Conservation (phyloP, 2,113 vertebrate genomes). For the Alosa alosa region DNA sequence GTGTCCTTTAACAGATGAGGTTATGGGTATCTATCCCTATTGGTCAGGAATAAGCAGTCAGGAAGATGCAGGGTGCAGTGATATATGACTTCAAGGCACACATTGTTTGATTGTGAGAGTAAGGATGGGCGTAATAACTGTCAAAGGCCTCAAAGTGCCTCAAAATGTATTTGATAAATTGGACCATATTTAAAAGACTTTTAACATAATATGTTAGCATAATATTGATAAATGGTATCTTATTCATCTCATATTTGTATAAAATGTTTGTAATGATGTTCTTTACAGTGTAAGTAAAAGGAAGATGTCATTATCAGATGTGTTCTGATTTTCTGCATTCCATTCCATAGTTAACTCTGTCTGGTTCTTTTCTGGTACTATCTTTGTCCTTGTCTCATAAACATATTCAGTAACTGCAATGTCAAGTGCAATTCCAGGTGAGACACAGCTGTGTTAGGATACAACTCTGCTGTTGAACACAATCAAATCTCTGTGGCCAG, state of each 20-base stretch:
- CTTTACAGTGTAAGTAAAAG: neutral
- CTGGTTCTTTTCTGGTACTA: neutral
- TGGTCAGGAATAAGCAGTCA: no score
- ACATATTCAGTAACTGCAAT: neutral
- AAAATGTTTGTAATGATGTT: neutral
- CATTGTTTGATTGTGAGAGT: neutral
- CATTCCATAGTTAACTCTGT: neutral
- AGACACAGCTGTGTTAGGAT: neutral
- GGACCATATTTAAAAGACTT: neutral
- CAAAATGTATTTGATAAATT: neutral
- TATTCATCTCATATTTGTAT: neutral
- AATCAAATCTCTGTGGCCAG: neutral
- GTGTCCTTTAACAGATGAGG: neutral
- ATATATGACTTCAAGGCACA: neutral
- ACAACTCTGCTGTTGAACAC: neutral
- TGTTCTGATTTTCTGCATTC: neutral
- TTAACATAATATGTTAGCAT: neutral
- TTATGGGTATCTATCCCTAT: no score
- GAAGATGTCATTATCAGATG: neutral
- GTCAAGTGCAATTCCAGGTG: no score
- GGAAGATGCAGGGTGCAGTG: neutral
- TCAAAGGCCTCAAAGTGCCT: neutral
- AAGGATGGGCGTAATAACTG: neutral
- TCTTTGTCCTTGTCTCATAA: neutral
- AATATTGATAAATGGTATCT: neutral